phyloP scores from a whole-genome alignment of 2,888 invertebrate genomes.

The Drosophila neutralis region DNA sequence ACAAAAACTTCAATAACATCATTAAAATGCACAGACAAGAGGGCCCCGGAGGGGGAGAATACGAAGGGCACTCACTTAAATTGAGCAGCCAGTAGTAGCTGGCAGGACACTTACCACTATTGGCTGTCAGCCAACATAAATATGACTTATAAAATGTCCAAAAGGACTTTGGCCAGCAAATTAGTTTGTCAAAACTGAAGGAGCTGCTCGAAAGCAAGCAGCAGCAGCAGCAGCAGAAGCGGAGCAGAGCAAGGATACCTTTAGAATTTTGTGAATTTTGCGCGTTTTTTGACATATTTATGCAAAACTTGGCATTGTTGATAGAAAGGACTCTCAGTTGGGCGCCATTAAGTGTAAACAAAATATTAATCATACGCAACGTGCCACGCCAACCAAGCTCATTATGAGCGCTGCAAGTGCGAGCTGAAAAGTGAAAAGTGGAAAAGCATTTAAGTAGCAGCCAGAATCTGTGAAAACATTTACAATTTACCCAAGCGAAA shows the following conservation, averaged over 20 bases:
- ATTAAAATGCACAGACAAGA: conserved; percentile 56
- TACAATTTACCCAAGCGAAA: conserved; percentile 60
- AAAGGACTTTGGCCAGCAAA: conserved; percentile 61
- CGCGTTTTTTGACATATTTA: conserved; percentile 56
- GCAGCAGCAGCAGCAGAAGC: conserved; percentile 6
- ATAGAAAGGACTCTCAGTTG: conserved; percentile 25
- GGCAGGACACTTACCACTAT: conserved; percentile 44
- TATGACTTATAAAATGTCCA: conserved; percentile 73
- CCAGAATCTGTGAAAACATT: conserved; percentile 57
- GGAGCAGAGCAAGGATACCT: conserved; percentile 28
- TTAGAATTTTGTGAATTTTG: conserved; percentile 39
- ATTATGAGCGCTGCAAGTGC: conserved; percentile 28
- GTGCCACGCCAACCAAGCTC: conserved; percentile 38
- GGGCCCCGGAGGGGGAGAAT: background rate
- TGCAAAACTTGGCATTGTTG: conserved; percentile 59
- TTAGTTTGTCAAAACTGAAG: conserved; percentile 59
- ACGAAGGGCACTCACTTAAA: conserved; percentile 60
- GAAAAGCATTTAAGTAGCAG: conserved; percentile 54
- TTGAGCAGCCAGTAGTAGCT: conserved; percentile 46
- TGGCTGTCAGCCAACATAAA: conserved; percentile 72
- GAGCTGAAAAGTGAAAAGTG: conserved; percentile 15
- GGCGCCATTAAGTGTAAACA: conserved; percentile 51
- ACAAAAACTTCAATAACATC: conserved; percentile 72
- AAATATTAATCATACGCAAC: conserved; percentile 75
- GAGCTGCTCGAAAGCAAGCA: conserved; percentile 8